Evolutionary conservation across 2,888 invertebrate species (phyloP), one percentile per base, ranked within the genome.

Genomic region (Vandiemenella viatica): DNA sequence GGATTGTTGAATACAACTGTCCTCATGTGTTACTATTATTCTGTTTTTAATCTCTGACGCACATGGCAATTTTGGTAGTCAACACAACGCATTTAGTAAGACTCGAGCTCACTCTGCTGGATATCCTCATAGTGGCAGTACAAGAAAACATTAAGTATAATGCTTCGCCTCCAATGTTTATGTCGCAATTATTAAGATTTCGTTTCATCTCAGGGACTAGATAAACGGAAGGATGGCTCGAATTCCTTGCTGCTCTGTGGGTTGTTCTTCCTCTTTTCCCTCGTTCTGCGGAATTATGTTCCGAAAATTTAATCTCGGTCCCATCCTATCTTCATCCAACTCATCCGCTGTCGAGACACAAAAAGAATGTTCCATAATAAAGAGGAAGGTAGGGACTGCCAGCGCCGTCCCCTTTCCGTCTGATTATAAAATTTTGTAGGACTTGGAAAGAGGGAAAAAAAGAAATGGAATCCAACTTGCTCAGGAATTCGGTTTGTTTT

Each of bases 171-270:
- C 32, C n/a, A 60, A 62, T 61, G 62, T 63, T 63, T 61, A 60
- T 60, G 64, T 62, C 63, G 62, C 61, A 63, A 62, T 63, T 64
- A 63, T 64, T 63, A 63, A 64, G 64, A 64, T 64, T 64, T 63
- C 63, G 62, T 63, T 62, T 60, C 63, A 61, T 63, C 62, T 60
- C 57, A 55, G 59, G 62, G 62, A 62, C 61, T 61, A 60, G 57
- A 59, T 59, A 60, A 60, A 58, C 58, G 60, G n/a, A 32, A 32
- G 32, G 32, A n/a, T n/a, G 32, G 32, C 32, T 32, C 32, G n/a
- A 32, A 32, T 32, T 32, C 32, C 32, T 32, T 32, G n/a, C n/a
- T 13, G n/a, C 10, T 32, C 32, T 32, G 32, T 32, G 32, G n/a
- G 32, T n/a, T 13, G 32, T n/a, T n/a, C 32, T n/a, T 32, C n/a